Evolutionary conservation across 1,140 invertebrate genomes (phyloP), one percentile per base, ranked within the genome.

Genomic region (Luehdorfia chinensis): DNA sequence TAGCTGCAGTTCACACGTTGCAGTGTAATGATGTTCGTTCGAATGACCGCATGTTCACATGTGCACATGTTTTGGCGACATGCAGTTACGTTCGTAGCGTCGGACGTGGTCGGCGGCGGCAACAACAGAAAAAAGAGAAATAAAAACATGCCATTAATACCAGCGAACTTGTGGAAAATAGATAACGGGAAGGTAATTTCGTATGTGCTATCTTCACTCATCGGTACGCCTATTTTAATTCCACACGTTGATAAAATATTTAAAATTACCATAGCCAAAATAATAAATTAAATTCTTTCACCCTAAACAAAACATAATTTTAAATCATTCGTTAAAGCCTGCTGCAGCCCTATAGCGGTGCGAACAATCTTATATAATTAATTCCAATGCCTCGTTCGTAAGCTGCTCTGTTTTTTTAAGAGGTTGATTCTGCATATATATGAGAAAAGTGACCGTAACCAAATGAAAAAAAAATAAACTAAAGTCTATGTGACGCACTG

Each of bases 101-200:
- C 65, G 50, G 50, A 19, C 46, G 47, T 27, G 47, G 41, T 47
- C 67, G 66, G 55, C 61, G 66, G 50, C 56, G 53, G 52, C 50
- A 65, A 64, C 61, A 64, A 61, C 59, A 73, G 66, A 75, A 66
- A 12, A 63, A 68, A 68, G 67, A 53, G 54, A 68, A 75, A 67
- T 63, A 75, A 66, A 73, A 47, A 81, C 78, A 85, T 85, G 81
- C 81, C 63, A 74, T 81, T 84, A 79, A 74, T 74, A 65, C 59
- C 50, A 58, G 50, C 58, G 55, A 50, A 41, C 25, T 47, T 30
- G 27, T 33, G 15, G 28, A 25, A 19, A 34, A 23, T n/a, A 41
- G 28, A 45, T 44, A 23, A 43, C 30, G 37, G 49, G 47, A 30
- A 46, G 37, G n/a, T n/a, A n/a, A n/a, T n/a, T 45, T 16, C 21